Evolutionary conservation across 2,113 vertebrate genomes (phyloP), one percentile per base, ranked within the genome.

Genomic region (Motacilla tschutschensis): DNA sequence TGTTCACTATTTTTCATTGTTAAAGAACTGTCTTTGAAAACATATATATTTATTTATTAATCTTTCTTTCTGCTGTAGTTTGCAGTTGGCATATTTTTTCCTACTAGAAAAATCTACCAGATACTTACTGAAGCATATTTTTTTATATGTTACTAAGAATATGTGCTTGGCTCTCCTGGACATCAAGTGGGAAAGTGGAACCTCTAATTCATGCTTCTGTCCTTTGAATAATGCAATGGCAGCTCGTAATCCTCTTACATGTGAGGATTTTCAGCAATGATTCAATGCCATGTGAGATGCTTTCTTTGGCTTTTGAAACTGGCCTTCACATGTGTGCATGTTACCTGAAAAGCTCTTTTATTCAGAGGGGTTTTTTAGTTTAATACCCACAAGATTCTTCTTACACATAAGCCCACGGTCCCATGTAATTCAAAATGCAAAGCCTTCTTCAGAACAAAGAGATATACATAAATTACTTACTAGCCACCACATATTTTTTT

Each of bases 151-250:
- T 79, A 44, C 59, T 59, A 58, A 90, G 17, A 79, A 72, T 43
- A 83, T 46, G 24, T 47, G 12, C 58, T 55, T 92, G n/a, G 44
- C 41, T 95, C 67, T 94, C 41, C 62, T 93, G 70, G 44, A 79
- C 69, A 93, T 93, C 90, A 83, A 74, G 46, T 77, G 70, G 64
- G 64, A 87, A 83, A 74, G 46, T 77, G 70, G 64, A 62, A 87
- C 50, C 48, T 80, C 85, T 79, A 94, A 90, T 89, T 96, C 75
- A 85, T 59, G 65, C 84, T 91, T 94, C 73, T 85, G 10, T 89
- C 36, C 38, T 89, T 91, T 87, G 83, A 85, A 36, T 92, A 96
- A 89, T 90, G 46, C 84, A 79, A 87, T 83, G 75, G 63, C 57
- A 95, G 51, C 40, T 85, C 36, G 18, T 90, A 94, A 95, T 93